phyloP scores from a whole-genome alignment of 23 tunicate genomes.

The Aplidium turbinatum region DNA sequence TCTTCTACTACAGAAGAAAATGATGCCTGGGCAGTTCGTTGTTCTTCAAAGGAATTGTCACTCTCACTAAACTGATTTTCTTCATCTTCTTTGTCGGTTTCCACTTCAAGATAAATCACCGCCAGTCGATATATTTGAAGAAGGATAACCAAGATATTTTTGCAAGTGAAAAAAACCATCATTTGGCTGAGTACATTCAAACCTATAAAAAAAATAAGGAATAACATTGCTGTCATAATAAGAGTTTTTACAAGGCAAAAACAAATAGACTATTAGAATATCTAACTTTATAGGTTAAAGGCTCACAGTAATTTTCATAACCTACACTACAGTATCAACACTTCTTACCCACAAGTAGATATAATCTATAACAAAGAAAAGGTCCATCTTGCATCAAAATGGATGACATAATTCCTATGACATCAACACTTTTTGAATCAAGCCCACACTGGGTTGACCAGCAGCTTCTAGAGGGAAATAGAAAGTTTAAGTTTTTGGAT shows the following conservation, averaged over 20 bases:
- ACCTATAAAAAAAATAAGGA: constrained; percentile 39
- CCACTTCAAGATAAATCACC: constrained; percentile 48
- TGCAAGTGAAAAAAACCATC: constrained; percentile 95
- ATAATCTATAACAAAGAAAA: constrained; percentile 69
- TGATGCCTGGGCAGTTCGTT: no score
- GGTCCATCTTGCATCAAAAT: constrained; percentile 92
- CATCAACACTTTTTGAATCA: constrained; percentile 50
- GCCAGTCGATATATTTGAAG: constrained; percentile 73
- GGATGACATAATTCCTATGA: constrained; percentile 72
- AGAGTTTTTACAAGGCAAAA: no score
- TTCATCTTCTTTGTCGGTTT: constrained; percentile 23
- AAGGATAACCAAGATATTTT: constrained; percentile 74
- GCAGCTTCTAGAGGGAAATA: not conserved
- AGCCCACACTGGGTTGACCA: not conserved
- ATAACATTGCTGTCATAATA: no score
- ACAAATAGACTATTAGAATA: no score
- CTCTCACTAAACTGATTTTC: no score
- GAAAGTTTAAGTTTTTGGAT: no score
- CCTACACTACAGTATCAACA: not conserved
- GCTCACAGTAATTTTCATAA: no score
- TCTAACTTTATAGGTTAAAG: no score
- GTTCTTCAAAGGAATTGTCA: no score
- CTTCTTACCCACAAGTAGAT: constrained; percentile 72
- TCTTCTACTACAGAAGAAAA: no score
- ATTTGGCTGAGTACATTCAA: constrained; percentile 66